Evolutionary conservation across 2,888 invertebrate genomes (phyloP).

Genomic region (Drosophila quinaria): DNA sequence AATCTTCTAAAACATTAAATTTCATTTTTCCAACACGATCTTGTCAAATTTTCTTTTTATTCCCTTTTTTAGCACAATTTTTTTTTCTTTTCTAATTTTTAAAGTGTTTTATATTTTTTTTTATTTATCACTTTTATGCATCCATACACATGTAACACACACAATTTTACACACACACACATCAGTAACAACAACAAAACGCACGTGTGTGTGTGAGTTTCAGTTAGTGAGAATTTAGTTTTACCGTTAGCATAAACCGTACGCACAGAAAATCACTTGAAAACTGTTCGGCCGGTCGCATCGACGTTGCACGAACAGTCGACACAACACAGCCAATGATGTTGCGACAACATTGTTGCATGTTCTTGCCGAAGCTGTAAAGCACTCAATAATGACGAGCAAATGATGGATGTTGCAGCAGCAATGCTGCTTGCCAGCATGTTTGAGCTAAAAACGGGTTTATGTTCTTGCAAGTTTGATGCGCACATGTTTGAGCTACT

Average conservation of each 20-base stretch:
- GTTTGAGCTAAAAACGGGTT: constrained; percentile 6
- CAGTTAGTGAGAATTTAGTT: constrained; percentile 21
- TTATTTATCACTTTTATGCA: not conserved
- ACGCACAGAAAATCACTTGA: constrained; percentile 74
- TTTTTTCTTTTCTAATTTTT: not conserved
- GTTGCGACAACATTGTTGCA: constrained; percentile 57
- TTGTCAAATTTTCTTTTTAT: not conserved
- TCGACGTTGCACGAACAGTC: constrained; percentile 22
- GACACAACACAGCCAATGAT: constrained; percentile 43
- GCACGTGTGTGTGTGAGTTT: constrained; percentile 25
- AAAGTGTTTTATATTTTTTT: not conserved
- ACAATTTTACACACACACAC: constrained; percentile 9
- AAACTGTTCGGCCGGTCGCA: constrained; percentile 61
- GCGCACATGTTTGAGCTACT: constrained; percentile 33
- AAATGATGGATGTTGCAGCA: not conserved
- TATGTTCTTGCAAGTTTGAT: constrained; percentile 14
- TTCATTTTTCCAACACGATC: not conserved
- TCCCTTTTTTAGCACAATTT: not conserved
- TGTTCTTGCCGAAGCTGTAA: not conserved
- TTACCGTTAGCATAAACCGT: constrained; percentile 64
- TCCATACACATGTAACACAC: constrained; percentile 15
- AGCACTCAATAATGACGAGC: not conserved
- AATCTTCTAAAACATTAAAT: not conserved
- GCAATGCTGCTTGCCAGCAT: constrained; percentile 12
- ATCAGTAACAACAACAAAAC: constrained; percentile 26